These are phyloP conservation scores for Haplotaxodon microlepis DNA, from an alignment of 2,113 vertebrate genomes.

Conservation along the genomic window DNA sequence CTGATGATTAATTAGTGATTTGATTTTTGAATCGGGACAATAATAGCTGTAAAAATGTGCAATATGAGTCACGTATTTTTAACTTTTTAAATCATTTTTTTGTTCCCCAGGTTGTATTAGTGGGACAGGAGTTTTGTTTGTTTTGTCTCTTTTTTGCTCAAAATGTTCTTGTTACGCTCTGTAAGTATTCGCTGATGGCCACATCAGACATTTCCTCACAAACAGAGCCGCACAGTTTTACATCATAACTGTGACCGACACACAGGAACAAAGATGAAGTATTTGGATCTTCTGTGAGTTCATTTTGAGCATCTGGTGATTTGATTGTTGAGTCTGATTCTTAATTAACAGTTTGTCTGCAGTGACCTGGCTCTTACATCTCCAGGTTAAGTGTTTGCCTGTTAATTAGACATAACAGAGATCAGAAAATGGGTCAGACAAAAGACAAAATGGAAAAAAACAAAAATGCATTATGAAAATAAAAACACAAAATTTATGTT, in stretches of 20 bases:
- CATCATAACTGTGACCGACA: not conserved
- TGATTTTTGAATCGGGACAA: not conserved
- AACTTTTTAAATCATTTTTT: not conserved
- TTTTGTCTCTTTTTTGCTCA: not conserved
- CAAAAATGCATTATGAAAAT: not conserved
- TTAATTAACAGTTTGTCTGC: not conserved
- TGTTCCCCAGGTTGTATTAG: not conserved
- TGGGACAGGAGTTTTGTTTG: not conserved
- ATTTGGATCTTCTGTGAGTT: not conserved
- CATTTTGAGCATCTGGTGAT: not conserved
- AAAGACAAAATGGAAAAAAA: not conserved
- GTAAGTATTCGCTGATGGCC: not conserved
- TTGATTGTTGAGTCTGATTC: not conserved
- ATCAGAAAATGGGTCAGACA: not conserved
- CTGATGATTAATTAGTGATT: rapidly evolving
- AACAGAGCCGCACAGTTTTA: not conserved
- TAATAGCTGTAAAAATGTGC: not conserved
- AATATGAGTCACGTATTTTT: not conserved
- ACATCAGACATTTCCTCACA: not conserved
- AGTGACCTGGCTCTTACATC: not conserved
- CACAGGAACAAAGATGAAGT: not conserved
- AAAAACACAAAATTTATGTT: not conserved
- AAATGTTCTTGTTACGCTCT: rapidly evolving
- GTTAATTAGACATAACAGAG: not conserved
- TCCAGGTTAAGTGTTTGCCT: not conserved